These are phyloP conservation scores for Leptocoma aspasia DNA, from an alignment of 2,113 vertebrate species.

Conservation along the genomic window DNA sequence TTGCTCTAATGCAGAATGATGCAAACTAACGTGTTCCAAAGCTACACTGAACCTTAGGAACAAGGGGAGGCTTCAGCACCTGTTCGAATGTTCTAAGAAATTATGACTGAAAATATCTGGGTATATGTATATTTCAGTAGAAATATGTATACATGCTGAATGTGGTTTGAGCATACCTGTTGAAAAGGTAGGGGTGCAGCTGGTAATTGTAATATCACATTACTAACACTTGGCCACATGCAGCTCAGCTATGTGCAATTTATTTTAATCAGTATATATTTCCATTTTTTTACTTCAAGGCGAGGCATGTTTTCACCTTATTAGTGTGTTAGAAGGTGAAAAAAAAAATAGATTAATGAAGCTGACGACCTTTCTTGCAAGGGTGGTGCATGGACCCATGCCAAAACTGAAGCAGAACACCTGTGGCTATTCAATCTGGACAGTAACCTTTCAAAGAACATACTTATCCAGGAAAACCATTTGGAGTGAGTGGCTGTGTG, in stretches of 20 bases:
- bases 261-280: neutral
- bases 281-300: neutral
- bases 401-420: neutral
- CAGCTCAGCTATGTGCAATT: neutral
- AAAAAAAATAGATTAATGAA: neutral
- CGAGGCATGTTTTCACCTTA: neutral
- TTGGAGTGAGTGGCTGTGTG: fast-evolving
- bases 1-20: neutral
- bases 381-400: neutral
- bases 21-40: neutral
- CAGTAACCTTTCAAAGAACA: neutral
- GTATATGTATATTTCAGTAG: neutral
- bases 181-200: neutral
- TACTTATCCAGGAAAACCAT: neutral
- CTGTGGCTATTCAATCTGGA: neutral
- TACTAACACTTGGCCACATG: neutral
- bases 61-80: neutral
- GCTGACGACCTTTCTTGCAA: neutral
- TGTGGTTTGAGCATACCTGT: neutral
- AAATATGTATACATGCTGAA: neutral
- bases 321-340: neutral
- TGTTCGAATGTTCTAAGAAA: neutral
- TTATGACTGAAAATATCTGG: neutral
- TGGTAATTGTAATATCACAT: neutral
- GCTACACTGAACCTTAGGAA: neutral